Percentiles rank a stretch among this genome's conserved stretches.
Conservation (phyloP, 2,113 vertebrate species). For the Myotis davidii region DNA sequence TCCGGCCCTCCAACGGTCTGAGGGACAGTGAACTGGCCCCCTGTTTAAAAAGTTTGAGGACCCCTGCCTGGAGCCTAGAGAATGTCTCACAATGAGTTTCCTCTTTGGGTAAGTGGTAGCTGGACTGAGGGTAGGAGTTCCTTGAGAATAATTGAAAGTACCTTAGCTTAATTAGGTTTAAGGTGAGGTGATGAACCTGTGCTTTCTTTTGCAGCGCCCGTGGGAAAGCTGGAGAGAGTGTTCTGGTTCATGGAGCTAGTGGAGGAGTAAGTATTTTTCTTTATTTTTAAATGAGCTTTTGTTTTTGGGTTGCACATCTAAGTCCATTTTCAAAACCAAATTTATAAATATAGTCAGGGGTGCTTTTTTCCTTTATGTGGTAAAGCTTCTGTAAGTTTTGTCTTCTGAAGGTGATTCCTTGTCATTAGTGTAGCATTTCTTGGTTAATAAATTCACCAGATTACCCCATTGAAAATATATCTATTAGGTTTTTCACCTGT, state of each 20-base stretch:
- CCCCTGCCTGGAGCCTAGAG: neutral
- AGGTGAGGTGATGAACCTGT: neutral
- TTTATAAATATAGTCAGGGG: neutral
- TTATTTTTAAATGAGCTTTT: neutral
- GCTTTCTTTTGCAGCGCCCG: slow-evolving; percentile 84
- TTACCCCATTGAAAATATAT: neutral
- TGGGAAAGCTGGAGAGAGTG: slow-evolving; percentile 89
- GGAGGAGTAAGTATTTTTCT: slow-evolving; percentile 90
- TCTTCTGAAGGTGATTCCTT: slow-evolving; percentile 23
- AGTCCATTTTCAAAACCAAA: slow-evolving; percentile 25
- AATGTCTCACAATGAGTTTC: neutral
- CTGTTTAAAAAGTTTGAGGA: no score
- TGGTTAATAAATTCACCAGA: slow-evolving; percentile 27
- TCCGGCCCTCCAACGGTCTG: no score
- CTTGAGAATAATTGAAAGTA: neutral
- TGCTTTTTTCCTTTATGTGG: neutral
- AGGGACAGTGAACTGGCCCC: no score
- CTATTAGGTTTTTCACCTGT: neutral
- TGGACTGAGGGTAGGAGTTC: neutral
- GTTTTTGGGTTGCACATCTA: neutral
- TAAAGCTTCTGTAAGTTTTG: neutral
- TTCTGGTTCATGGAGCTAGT: slow-evolving; percentile 95
- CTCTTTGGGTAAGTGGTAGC: neutral
- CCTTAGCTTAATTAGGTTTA: neutral
- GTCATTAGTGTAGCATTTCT: slow-evolving; percentile 4